Evolutionary conservation across 2,888 invertebrate genomes (phyloP), one percentile per base, ranked within the genome.

Genomic region (Empis livida): DNA sequence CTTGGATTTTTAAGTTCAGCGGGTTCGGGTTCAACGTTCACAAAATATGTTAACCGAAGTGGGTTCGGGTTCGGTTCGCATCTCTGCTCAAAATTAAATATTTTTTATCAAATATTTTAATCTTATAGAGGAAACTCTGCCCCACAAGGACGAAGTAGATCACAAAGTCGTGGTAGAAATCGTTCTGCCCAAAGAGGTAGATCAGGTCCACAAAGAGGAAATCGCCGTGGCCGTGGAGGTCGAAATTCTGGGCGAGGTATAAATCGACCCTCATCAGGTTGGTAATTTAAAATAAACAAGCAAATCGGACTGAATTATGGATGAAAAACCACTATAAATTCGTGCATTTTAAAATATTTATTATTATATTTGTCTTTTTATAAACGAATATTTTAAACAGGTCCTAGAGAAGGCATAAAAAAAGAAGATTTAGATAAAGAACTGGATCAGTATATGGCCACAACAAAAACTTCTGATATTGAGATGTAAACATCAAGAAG

Each of bases 381-480:
- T 35, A 35, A 35, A 35, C n/a, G 13, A n/a, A n/a, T 35, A 13
- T 35, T 35, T 13, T 35, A n/a, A 8, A 8, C 8, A n/a, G 35
- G n/a, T n/a, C n/a, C 35, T 6, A 13, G 9, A 32, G 32, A 32
- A 38, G 16, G 4, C 16, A 38, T 38, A 0, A 74, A 75, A 2
- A 77, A 73, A 47, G 82, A 82, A 53, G 75, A 80, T 58, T 61
- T 84, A 46, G 84, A 84, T 56, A 73, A 72, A n/a, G 79, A 84
- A 57, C 62, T 84, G 31, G 84, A 84, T 55, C 75, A 76, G 48
- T 84, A 84, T 67, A 84, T 84, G 84, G 73, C 81, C 5, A 75
- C 76, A 56, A 77, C 78, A 20, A 78, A 77, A 57, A 65, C 68
- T 0, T 69, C 70, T 0, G 17, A 39, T 17, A 27, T 27, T 5